phyloP scores from a whole-genome alignment of 1,140 invertebrate genomes.

The Helicoverpa zea region DNA sequence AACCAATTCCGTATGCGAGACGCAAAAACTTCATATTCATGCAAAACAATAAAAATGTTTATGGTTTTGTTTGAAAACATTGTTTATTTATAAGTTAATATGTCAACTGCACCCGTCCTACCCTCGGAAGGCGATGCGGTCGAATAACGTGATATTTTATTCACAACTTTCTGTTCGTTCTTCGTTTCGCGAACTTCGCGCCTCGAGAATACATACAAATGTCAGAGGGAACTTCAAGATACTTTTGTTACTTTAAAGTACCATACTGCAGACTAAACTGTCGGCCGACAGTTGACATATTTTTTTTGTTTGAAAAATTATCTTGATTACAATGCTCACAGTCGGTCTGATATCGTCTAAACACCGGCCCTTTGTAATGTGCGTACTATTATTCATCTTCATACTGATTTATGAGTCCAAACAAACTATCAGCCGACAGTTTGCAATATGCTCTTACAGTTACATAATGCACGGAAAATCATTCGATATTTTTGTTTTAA shows the following conservation, averaged over 20 bases:
- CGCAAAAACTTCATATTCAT: constrained; percentile 18
- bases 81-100: constrained; percentile 45
- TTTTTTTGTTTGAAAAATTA: no score
- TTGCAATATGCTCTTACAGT: no score
- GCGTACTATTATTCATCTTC: no score
- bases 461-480: no score
- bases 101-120: constrained; percentile 34
- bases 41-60: constrained; percentile 35
- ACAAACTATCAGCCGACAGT: no score
- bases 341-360: no score
- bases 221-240: constrained; percentile 23
- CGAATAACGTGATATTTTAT: constrained; percentile 49
- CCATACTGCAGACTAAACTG: no score
- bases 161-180: constrained; percentile 42
- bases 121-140: constrained; percentile 42
- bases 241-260: constrained; percentile 40
- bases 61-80: constrained; percentile 25
- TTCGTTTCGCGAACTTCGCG: constrained; percentile 32
- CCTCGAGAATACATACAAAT: constrained; percentile 42
- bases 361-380: no score
- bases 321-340: no score
- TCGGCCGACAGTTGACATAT: no score
- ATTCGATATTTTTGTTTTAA: no score
- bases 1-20: background rate
- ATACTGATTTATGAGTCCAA: no score